A percentile compares a stretch with the other conserved stretches of the same genome.
Evolutionary conservation across 2,113 vertebrate species (phyloP).

Genomic region (Silurus glanis): DNA sequence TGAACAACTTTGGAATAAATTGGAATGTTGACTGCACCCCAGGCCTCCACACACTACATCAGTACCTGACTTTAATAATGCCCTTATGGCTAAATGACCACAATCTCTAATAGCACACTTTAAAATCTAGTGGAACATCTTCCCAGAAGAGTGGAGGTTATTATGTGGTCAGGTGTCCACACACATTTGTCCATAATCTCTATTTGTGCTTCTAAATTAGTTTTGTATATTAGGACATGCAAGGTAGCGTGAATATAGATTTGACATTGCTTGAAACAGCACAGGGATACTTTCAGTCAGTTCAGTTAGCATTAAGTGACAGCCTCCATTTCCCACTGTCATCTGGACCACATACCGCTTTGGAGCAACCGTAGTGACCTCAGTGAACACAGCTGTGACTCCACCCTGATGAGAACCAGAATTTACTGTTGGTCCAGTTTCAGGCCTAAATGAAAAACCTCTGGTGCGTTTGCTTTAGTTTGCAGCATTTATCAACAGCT

Average conservation of each 20-base stretch:
- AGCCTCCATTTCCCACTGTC: neutral
- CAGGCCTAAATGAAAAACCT: neutral
- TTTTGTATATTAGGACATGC: neutral
- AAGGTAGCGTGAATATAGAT: neutral
- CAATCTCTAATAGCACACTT: too few species aligned
- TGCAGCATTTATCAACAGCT: neutral
- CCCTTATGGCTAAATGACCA: too few species aligned
- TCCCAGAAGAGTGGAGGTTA: too few species aligned
- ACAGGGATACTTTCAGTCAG: neutral
- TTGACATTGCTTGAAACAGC: too few species aligned
- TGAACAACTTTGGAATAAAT: too few species aligned
- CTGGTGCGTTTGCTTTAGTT: neutral
- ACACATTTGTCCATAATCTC: too few species aligned
- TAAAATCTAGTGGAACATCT: too few species aligned
- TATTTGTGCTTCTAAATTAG: too few species aligned
- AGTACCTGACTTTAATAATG: too few species aligned
- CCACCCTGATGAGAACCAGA: neutral
- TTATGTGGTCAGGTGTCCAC: neutral
- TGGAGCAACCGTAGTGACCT: neutral
- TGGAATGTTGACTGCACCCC: too few species aligned
- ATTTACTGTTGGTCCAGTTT: neutral
- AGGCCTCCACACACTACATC: too few species aligned
- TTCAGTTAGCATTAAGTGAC: neutral
- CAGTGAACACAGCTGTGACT: conserved; percentile 11
- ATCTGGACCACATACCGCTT: neutral